Conservation (phyloP, 2,113 vertebrate genomes). For the Puntigrus tetrazona region DNA sequence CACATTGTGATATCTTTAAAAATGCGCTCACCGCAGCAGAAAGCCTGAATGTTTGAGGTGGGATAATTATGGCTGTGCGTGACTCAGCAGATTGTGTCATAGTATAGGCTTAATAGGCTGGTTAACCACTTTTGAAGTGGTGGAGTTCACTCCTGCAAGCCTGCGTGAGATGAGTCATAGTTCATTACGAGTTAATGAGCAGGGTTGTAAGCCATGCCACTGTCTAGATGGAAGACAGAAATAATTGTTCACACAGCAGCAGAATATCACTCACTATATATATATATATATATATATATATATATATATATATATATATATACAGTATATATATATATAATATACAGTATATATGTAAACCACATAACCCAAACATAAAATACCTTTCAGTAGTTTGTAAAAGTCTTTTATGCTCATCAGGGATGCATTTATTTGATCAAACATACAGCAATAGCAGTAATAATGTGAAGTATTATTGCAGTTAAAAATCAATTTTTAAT, state of each 20-base stretch:
- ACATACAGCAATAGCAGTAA: neutral
- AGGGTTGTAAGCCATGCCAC: neutral
- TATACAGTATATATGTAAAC: too few species aligned
- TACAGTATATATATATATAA: too few species aligned
- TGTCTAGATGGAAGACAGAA: neutral
- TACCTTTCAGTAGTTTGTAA: neutral
- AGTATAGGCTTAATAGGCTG: neutral
- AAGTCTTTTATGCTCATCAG: neutral
- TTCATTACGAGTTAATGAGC: neutral
- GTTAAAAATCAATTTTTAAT: neutral
- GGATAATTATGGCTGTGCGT: neutral
- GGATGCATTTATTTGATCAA: neutral
- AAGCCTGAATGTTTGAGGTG: neutral
- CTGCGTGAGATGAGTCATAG: neutral
- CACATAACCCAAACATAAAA: neutral
- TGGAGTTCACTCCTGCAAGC: neutral
- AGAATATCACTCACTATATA: neutral
- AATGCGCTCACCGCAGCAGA: neutral
- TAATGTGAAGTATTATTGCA: neutral
- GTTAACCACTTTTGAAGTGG: neutral
- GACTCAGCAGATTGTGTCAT: conserved; percentile 3
- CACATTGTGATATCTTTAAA: neutral
- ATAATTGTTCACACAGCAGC: neutral
- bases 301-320: too few species aligned
- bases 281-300: too few species aligned